phyloP scores from a whole-genome alignment of 2,888 invertebrate species.

The Vandiemenella viatica region DNA sequence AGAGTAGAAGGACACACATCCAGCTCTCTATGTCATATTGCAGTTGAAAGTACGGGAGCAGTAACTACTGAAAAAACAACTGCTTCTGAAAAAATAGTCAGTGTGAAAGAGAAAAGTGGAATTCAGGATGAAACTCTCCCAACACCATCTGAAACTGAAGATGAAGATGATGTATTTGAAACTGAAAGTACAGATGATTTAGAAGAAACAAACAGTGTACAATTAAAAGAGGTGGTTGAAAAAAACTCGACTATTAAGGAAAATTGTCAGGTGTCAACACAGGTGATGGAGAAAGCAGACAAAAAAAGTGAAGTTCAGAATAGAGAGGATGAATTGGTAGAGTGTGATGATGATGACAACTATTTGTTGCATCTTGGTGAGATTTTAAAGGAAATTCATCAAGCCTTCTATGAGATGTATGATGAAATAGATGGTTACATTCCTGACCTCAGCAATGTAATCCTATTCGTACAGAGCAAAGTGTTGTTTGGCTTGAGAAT shows the following conservation, averaged over 20 bases:
- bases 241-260: too few relatives aligned
- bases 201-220: neutral
- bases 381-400: constrained; percentile 79
- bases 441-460: constrained; percentile 58
- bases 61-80: neutral
- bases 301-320: too few relatives aligned
- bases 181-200: neutral
- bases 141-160: too few relatives aligned
- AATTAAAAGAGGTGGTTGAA: too few relatives aligned
- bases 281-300: too few relatives aligned
- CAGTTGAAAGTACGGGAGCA: neutral
- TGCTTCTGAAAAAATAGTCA: too few relatives aligned
- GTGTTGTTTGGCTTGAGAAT: constrained; percentile 65
- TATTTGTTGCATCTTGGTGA: constrained; percentile 85
- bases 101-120: neutral
- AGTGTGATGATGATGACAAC: constrained; percentile 75
- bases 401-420: constrained; percentile 56
- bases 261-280: too few relatives aligned
- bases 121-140: neutral
- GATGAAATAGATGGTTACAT: constrained; percentile 45
- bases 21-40: too few relatives aligned
- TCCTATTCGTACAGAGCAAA: constrained; percentile 69
- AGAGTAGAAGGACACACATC: too few relatives aligned
- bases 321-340: constrained; percentile 29
- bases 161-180: neutral